Evolutionary conservation across 2,888 invertebrate species (phyloP).

Genomic region (Xylota sylvarum): DNA sequence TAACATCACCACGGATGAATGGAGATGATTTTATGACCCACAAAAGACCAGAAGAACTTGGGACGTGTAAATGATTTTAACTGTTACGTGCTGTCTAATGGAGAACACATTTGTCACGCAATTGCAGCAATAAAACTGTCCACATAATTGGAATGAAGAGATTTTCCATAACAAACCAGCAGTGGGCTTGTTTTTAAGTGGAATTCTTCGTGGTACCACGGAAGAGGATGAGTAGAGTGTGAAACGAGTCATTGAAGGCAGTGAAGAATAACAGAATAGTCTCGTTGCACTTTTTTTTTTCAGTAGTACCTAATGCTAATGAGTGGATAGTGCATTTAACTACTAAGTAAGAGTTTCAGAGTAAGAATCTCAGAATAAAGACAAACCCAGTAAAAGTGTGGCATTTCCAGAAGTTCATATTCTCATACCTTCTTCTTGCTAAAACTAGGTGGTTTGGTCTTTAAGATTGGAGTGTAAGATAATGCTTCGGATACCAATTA

Average conservation of each 20-base stretch:
- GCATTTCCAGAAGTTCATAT: too few relatives aligned
- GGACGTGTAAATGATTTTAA: constrained; percentile 18
- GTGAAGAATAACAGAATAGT: too few relatives aligned
- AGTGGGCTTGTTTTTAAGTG: background rate
- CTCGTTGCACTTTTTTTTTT: too few relatives aligned
- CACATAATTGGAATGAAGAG: constrained; percentile 1
- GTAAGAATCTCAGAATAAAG: too few relatives aligned
- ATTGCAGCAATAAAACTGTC: constrained; percentile 18
- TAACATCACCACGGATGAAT: background rate
- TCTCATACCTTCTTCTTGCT: too few relatives aligned
- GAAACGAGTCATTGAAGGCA: background rate
- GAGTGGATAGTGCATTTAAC: too few relatives aligned
- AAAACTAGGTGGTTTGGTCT: too few relatives aligned
- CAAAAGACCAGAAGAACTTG: background rate
- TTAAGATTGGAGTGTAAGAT: too few relatives aligned
- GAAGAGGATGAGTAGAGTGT: background rate
- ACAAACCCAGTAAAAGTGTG: too few relatives aligned
- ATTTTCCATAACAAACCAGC: background rate
- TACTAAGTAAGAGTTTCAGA: too few relatives aligned
- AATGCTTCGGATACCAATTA: too few relatives aligned
- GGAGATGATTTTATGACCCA: constrained; percentile 6
- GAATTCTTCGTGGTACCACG: background rate
- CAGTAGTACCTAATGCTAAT: too few relatives aligned
- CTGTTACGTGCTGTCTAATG: constrained; percentile 3
- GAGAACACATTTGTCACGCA: constrained; percentile 14